These are phyloP conservation scores for Drosophila stalkeri DNA, from an alignment of 2,888 invertebrate species.

Conservation along the genomic window DNA sequence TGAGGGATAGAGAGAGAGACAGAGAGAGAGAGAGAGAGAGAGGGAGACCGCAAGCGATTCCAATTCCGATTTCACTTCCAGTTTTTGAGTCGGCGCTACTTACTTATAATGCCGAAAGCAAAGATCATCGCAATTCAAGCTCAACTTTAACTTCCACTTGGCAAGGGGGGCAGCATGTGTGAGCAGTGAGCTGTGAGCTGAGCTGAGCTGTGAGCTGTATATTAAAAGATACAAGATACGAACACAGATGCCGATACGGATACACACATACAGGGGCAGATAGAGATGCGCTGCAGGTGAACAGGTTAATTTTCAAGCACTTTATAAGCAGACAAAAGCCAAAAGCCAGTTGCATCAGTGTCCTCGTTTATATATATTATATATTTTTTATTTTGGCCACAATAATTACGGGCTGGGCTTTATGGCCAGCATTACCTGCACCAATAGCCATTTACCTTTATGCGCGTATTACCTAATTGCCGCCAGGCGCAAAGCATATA, in stretches of 20 bases:
- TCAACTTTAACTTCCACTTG: conserved; percentile 54
- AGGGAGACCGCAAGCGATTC: conserved; percentile 3
- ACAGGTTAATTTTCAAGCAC: conserved; percentile 63
- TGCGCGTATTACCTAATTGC: conserved; percentile 67
- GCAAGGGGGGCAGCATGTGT: conserved; percentile 31
- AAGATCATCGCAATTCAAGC: conserved; percentile 65
- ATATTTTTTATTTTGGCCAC: conserved; percentile 42
- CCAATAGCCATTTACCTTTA: conserved; percentile 57
- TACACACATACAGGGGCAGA: conserved; percentile 10
- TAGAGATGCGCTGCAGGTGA: conserved; percentile 50
- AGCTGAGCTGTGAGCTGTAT: conserved; percentile 25
- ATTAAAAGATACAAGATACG: conserved; percentile 41
- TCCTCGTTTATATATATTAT: conserved; percentile 32
- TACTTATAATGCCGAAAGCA: conserved; percentile 56
- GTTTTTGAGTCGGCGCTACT: conserved; percentile 47
- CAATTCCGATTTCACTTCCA: conserved; percentile 68
- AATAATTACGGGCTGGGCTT: conserved; percentile 43
- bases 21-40: too few species aligned
- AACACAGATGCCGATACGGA: conserved; percentile 23
- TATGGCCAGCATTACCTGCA: conserved; percentile 37
- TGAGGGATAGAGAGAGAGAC: conserved; percentile 20
- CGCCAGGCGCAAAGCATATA: conserved; percentile 58
- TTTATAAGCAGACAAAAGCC: conserved; percentile 32
- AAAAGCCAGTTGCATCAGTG: conserved; percentile 44
- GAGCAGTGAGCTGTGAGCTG: conserved; percentile 16